Evolutionary conservation across 2,888 invertebrate species (phyloP).

Genomic region (Atherix ibis): DNA sequence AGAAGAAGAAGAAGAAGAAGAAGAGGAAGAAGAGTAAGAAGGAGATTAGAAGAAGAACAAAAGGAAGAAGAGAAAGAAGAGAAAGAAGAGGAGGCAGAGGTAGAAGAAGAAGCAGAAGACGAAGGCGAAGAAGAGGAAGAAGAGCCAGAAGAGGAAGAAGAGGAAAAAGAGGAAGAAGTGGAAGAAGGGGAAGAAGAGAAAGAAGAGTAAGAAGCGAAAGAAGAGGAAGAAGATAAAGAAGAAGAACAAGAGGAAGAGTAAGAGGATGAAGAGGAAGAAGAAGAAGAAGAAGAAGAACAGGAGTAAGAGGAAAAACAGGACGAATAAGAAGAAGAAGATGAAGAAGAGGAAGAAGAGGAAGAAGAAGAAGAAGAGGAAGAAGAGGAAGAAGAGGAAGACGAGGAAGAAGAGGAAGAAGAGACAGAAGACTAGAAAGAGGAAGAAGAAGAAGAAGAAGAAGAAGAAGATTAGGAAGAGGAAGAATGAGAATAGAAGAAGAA

Average conservation of each 20-base stretch:
- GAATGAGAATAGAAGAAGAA: neutral
- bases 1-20: neutral
- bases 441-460: neutral
- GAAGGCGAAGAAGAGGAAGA: neutral
- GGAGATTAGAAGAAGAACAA: neutral
- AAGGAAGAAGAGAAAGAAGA: neutral
- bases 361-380: neutral
- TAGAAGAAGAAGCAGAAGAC: neutral
- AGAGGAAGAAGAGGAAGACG: neutral
- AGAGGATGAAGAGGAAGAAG: constrained; percentile 1
- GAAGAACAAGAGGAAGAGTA: neutral
- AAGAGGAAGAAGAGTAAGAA: no score
- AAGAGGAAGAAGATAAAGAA: neutral
- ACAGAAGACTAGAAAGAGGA: neutral
- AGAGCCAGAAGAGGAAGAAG: neutral
- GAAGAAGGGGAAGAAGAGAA: neutral
- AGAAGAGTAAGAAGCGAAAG: neutral
- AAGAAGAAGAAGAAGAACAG: neutral
- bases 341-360: neutral
- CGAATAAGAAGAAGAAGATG: neutral
- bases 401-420: constrained; percentile 1
- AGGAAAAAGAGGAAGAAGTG: neutral
- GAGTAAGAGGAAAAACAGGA: neutral
- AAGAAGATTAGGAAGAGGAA: neutral
- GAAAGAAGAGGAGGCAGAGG: neutral